Conservation (phyloP, 2,113 vertebrate species). For the Percina caprodes region DNA sequence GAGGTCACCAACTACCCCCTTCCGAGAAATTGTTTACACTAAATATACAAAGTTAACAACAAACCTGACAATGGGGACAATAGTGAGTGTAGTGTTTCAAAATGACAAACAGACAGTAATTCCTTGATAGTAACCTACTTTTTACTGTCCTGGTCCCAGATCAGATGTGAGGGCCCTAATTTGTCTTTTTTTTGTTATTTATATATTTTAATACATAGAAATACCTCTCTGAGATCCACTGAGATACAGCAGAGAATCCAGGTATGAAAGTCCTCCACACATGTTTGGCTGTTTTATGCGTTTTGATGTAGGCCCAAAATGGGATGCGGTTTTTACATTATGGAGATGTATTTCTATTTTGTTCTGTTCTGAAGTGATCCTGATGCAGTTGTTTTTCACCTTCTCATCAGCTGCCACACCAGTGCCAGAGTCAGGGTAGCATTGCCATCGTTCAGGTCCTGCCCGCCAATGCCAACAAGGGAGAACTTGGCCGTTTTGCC, state of each 20-base stretch:
- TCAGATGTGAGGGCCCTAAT: background rate
- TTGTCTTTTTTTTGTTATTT: background rate
- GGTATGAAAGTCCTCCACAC: background rate
- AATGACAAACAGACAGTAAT: constrained; percentile 26
- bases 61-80: constrained; percentile 1
- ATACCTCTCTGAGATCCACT: background rate
- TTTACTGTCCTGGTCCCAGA: background rate
- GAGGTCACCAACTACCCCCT: constrained; percentile 13
- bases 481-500: constrained; percentile 95
- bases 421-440: constrained; percentile 90
- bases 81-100: constrained; percentile 19
- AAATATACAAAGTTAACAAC: constrained; percentile 20
- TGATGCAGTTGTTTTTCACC: constrained; percentile 79
- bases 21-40: constrained; percentile 16
- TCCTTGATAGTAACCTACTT: background rate
- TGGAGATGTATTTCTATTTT: background rate
- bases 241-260: background rate
- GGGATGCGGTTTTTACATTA: background rate
- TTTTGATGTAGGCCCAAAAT: background rate
- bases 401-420: constrained; percentile 98
- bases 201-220: background rate
- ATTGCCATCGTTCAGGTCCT: constrained; percentile 95
- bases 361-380: background rate
- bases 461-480: constrained; percentile 95
- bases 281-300: too few species aligned